Conservation (phyloP, 2,113 vertebrate genomes). For the Phaetusa simplex region DNA sequence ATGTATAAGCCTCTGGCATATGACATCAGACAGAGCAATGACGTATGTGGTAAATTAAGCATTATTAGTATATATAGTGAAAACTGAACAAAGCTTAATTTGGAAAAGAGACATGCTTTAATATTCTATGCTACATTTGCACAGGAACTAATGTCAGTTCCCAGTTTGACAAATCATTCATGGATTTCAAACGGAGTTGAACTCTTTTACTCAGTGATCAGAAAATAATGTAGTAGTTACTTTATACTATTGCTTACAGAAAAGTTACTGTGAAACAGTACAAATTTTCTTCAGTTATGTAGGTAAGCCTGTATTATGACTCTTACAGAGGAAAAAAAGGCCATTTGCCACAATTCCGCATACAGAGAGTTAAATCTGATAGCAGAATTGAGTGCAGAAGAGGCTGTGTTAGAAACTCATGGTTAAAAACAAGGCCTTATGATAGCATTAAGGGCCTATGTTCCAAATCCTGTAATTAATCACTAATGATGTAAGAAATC, state of each 20-base stretch:
- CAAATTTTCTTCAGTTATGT: background rate
- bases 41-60: background rate
- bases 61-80: background rate
- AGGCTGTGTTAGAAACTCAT: background rate
- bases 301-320: background rate
- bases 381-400: background rate
- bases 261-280: background rate
- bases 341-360: background rate
- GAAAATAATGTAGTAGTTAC: background rate
- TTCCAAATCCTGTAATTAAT: background rate
- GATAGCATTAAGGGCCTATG: background rate
- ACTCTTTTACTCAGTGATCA: background rate
- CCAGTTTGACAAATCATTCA: background rate
- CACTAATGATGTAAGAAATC: background rate
- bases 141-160: conserved; percentile 3
- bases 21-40: background rate
- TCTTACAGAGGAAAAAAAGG: background rate
- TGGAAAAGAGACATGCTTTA: background rate
- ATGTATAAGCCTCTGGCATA: background rate
- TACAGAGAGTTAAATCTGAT: background rate
- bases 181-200: background rate
- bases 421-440: background rate
- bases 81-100: background rate
- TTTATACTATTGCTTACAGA: background rate
- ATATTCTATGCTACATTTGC: background rate